Evolutionary conservation across 2,113 vertebrate genomes (phyloP).

Genomic region (Atlantisia rogersi): DNA sequence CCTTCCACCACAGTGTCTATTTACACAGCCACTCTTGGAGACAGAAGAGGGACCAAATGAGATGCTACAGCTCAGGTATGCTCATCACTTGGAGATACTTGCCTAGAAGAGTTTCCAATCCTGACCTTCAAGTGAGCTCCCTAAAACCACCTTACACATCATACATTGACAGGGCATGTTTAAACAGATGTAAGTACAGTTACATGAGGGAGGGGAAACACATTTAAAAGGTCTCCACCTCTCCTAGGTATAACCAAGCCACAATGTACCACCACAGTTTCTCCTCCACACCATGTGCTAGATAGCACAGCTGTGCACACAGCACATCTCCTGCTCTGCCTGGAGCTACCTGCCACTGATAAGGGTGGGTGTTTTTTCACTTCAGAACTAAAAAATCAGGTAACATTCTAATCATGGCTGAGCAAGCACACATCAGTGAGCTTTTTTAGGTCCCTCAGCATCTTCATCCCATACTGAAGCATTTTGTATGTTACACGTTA

Average conservation of each 20-base stretch:
- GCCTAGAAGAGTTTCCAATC: neutral
- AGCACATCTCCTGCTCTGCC: neutral
- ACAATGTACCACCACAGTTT: neutral
- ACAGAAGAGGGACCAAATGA: neutral
- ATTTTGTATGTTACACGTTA: neutral
- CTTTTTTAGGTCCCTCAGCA: neutral
- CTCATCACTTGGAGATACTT: neutral
- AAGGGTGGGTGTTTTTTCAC: neutral
- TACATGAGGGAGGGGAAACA: neutral
- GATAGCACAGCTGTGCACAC: neutral
- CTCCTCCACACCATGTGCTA: rapidly evolving
- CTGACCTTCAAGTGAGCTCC: neutral
- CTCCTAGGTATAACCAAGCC: neutral
- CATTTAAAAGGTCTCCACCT: neutral
- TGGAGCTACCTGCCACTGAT: neutral
- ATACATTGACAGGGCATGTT: neutral
- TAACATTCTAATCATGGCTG: neutral
- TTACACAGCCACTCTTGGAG: neutral
- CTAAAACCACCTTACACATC: neutral
- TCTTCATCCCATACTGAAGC: neutral
- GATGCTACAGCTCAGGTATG: neutral
- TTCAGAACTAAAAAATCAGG: neutral
- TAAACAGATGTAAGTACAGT: neutral
- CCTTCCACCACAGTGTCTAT: neutral
- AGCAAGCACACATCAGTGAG: neutral